phyloP scores from a whole-genome alignment of 2,113 vertebrate genomes.

The Salvelinus fontinalis region DNA sequence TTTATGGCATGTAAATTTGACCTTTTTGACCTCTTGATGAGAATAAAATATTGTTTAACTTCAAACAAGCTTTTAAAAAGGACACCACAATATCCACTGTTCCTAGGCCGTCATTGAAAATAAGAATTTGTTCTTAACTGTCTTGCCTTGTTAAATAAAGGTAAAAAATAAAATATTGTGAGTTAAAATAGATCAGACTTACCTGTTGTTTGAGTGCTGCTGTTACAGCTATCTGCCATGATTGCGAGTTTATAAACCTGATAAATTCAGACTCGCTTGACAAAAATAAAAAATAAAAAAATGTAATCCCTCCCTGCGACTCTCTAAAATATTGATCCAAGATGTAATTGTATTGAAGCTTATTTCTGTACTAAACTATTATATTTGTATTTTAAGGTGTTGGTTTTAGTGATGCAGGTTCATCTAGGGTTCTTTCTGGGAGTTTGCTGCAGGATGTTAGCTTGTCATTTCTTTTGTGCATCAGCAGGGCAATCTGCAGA shows the following conservation, averaged over 20 bases:
- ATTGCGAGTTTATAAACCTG: background rate
- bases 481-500: slow-evolving; percentile 52
- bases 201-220: accelerated
- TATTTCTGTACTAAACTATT: background rate
- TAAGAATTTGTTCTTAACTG: no score
- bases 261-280: background rate
- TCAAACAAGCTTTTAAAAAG: no score
- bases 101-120: no score
- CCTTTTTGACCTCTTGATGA: no score
- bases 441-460: slow-evolving; percentile 61
- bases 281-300: no score
- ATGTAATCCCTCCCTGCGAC: background rate
- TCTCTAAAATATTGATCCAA: background rate
- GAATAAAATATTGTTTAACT: background rate
- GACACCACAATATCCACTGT: no score
- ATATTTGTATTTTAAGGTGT: background rate
- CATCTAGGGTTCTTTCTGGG: background rate
- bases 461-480: slow-evolving; percentile 21
- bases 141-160: no score
- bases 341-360: background rate
- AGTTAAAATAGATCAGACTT: slow-evolving; percentile 31
- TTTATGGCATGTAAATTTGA: background rate
- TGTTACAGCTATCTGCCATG: background rate
- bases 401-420: background rate
- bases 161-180: no score